phyloP scores from a whole-genome alignment of 37 sponge, comb jelly and placozoan genomes.

The Hexactinellida sp. region DNA sequence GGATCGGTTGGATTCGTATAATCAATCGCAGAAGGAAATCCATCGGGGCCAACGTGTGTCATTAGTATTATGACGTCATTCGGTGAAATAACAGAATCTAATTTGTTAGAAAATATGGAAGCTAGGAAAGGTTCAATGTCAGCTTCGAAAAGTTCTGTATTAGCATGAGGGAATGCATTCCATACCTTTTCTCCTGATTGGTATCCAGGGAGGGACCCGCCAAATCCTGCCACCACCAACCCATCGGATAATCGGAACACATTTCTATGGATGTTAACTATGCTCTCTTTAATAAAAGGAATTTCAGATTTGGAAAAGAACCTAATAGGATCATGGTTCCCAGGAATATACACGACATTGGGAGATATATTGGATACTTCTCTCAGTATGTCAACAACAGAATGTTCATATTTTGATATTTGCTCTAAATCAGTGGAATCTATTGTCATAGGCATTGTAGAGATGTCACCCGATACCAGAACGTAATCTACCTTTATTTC shows the following conservation, averaged over 20 bases:
- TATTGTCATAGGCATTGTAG: conserved; percentile 46
- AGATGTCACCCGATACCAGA: conserved; percentile 63
- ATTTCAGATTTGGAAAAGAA: conserved; percentile 17
- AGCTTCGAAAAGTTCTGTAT: conserved; percentile 27
- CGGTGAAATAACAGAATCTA: background rate
- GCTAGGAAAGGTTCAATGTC: conserved; percentile 33
- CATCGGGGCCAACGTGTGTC: conserved; percentile 67
- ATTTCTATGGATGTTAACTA: conserved; percentile 52
- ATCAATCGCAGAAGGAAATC: conserved; percentile 28
- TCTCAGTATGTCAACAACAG: conserved; percentile 28
- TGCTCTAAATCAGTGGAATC: background rate
- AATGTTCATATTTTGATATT: conserved; percentile 19
- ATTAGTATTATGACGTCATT: conserved; percentile 57
- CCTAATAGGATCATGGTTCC: conserved; percentile 60
- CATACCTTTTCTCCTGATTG: conserved; percentile 9
- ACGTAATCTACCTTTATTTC: conserved; percentile 37
- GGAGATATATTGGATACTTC: conserved; percentile 19
- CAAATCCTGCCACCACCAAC: conserved; percentile 53
- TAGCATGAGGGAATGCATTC: conserved; percentile 45
- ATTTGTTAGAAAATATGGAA: conserved; percentile 16
- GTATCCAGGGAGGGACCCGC: conserved; percentile 67
- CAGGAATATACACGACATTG: conserved; percentile 62
- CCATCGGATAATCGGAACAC: conserved; percentile 28
- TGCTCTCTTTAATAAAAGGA: background rate
- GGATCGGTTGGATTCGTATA: background rate